Base-by-base conservation (phyloP, 2,113 vertebrate species). In the Paedocypris sp. region DNA sequence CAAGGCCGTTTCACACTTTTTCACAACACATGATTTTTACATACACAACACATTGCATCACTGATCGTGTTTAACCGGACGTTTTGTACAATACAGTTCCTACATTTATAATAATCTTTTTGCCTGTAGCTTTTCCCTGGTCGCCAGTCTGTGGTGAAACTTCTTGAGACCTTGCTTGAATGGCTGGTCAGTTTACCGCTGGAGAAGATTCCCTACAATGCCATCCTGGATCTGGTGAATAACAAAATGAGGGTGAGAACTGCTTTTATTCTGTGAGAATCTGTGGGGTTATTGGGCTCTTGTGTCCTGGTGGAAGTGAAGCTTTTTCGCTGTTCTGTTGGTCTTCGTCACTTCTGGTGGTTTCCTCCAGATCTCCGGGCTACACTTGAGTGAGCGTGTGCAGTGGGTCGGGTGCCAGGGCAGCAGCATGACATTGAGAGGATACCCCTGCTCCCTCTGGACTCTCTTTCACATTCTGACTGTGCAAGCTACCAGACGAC, bases 241-340 rank as follows among this genome's bases (percentile, higher is more conserved):
- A 98, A 98, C 83, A 94, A 90, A 77, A 93, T 98, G 92, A 86
- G 80, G 87, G 94, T 95, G 73, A 86, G 83, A 66, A n/a, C n/a
- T n/a, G n/a, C n/a, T n/a, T n/a, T n/a, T n/a, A n/a, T n/a, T n/a
- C n/a, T n/a, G n/a, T n/a, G n/a, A n/a, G n/a, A n/a, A n/a, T n/a
- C n/a, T n/a, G n/a, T n/a, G n/a, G n/a, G n/a, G n/a, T n/a, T n/a
- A n/a, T n/a, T n/a, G n/a, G n/a, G n/a, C n/a, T n/a, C n/a, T n/a
- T n/a, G n/a, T n/a, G n/a, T n/a, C n/a, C n/a, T n/a, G n/a, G n/a
- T n/a, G n/a, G n/a, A n/a, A n/a, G n/a, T n/a, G n/a, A n/a, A n/a
- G n/a, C n/a, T n/a, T n/a, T n/a, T n/a, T 18, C 43, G 4, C 15
- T 22, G 10, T 46, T 5, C 26, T 60, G 23, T 20, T 26, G 32